Evolutionary conservation across 1,140 invertebrate genomes (phyloP).

Genomic region (Halesus radiatus): DNA sequence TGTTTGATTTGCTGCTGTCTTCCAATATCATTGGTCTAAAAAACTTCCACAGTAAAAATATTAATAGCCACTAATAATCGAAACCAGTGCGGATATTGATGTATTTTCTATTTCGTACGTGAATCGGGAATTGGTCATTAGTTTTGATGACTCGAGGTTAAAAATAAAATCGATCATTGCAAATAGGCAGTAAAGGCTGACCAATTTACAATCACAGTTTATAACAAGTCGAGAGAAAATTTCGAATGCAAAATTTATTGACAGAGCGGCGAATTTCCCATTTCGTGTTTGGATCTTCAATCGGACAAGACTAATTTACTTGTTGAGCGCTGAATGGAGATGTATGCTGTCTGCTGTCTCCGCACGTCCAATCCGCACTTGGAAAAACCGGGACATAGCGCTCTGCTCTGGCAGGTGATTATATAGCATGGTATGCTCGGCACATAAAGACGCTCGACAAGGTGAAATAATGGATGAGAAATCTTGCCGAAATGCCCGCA

Average conservation of each 20-base stretch:
- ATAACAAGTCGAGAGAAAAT: not conserved
- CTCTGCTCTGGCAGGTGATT: not conserved
- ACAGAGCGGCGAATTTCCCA: not conserved
- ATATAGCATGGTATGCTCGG: slow-evolving; percentile 19
- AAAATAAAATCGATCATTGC: no score
- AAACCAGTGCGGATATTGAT: no score
- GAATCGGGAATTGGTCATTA: not conserved
- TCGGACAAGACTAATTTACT: not conserved
- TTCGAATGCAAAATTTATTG: no score
- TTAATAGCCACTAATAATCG: no score
- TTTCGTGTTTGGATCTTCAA: not conserved
- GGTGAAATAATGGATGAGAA: slow-evolving; percentile 32
- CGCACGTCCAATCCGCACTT: not conserved
- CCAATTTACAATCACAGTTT: not conserved
- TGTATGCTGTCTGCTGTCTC: not conserved
- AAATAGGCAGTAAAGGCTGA: no score
- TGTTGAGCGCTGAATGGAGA: not conserved
- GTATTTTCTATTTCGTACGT: not conserved
- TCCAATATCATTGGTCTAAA: no score
- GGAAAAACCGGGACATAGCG: slow-evolving; percentile 20
- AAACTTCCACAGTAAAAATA: no score
- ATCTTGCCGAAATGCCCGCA: slow-evolving; percentile 27
- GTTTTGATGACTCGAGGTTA: no score
- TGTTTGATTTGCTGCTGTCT: no score
- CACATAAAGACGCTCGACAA: slow-evolving; percentile 22